Percentiles rank a stretch among this genome's conserved stretches.
Conservation (phyloP, 2,888 invertebrate genomes). For the Galerucella calmariensis region DNA sequence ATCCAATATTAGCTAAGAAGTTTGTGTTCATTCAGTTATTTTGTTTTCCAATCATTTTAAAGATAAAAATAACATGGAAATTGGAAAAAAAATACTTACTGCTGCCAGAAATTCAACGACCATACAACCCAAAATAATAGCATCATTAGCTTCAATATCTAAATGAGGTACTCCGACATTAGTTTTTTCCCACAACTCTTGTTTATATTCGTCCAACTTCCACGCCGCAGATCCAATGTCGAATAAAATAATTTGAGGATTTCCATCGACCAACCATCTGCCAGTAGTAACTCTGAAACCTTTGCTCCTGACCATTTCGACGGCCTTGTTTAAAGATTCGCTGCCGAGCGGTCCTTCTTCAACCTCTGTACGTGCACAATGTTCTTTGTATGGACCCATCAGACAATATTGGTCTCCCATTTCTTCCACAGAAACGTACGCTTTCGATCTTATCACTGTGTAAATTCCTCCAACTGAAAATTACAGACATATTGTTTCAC, state of each 20-base stretch:
- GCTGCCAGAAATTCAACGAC: conserved; percentile 92
- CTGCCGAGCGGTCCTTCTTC: conserved; percentile 89
- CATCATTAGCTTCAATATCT: conserved; percentile 96
- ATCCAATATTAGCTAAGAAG: too few species aligned
- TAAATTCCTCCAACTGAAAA: conserved; percentile 96
- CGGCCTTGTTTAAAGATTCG: conserved; percentile 79
- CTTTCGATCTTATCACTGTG: conserved; percentile 98
- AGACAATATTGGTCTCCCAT: conserved; percentile 98
- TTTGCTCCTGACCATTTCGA: conserved; percentile 80
- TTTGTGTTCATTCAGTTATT: too few species aligned
- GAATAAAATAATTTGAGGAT: conserved; percentile 96
- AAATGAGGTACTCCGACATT: conserved; percentile 93
- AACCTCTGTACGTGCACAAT: conserved; percentile 92
- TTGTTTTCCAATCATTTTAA: too few species aligned
- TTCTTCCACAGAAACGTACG: conserved; percentile 95
- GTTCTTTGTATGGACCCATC: conserved; percentile 95
- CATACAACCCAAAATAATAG: conserved; percentile 95
- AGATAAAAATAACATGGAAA: too few species aligned
- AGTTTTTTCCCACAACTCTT: conserved; percentile 90
- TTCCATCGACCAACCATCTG: conserved; percentile 99
- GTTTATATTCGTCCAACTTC: conserved; percentile 95
- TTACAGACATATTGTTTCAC: not conserved
- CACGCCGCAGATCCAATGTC: conserved; percentile 97
- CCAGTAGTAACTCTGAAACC: conserved; percentile 88
- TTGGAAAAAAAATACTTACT: conserved; percentile 65